These are phyloP conservation scores for Pyrocephalus nanus DNA, from an alignment of 2,797 vertebrate species.

Conservation along the genomic window DNA sequence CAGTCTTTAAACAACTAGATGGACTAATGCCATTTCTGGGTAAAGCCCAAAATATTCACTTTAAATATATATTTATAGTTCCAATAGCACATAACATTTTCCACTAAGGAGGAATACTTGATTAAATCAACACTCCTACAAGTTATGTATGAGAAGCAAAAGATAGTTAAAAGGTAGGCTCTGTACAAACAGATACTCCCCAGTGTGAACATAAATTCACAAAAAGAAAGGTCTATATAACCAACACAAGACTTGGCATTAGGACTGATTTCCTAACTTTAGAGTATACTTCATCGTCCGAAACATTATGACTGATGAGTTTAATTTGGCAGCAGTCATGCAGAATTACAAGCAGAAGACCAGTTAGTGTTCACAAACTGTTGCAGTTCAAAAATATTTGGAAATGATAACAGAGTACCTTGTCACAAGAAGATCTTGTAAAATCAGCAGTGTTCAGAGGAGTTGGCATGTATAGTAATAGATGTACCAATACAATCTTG, in stretches of 20 bases:
- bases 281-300: background rate
- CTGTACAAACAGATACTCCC: background rate
- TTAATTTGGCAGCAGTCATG: background rate
- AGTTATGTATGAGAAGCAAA: background rate
- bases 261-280: background rate
- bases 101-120: background rate
- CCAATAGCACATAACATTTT: background rate
- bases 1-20: background rate
- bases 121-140: background rate
- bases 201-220: background rate
- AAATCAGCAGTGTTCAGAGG: background rate
- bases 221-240: background rate
- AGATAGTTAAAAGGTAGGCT: background rate
- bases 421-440: background rate
- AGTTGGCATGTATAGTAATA: background rate
- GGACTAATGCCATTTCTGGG: background rate
- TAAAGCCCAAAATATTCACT: background rate
- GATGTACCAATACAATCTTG: background rate
- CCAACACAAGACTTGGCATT: background rate
- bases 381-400: background rate
- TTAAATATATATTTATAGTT: background rate
- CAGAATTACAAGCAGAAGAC: background rate
- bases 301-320: background rate
- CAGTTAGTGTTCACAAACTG: background rate
- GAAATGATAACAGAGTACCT: background rate